Base-by-base conservation (phyloP, 2,797 vertebrate genomes). In the Tokudaia muenninki region DNA sequence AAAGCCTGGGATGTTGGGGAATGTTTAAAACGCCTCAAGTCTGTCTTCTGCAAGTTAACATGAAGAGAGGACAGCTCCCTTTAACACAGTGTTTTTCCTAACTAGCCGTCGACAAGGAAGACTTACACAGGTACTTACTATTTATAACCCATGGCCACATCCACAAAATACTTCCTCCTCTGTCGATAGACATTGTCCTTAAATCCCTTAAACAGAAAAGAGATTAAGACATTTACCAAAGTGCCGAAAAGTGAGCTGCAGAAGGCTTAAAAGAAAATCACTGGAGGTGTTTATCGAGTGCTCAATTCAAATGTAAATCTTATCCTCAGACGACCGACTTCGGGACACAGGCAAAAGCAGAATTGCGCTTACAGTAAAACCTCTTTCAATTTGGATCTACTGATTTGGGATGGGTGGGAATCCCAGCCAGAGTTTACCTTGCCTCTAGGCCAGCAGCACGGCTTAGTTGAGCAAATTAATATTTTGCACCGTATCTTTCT, bases 91-190 rank as follows among this genome's bases (percentile, higher is more conserved):
- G 92, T 95, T 97, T 95, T 94, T 96, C 82, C 97, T 93, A 97
- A 96, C 92, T 94, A 81, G 50, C 91, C 97, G 97, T 92, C 74
- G 96, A 87, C 93, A 82, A 95, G 83, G 78, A 98, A 98, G 87
- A 98, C 93, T 96, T 97, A 98, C 55, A 87, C 75, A 87, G 90
- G 96, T 98, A 99, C 99, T 99, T 98, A 99, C 99, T 99, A 99
- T 98, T 99, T 99, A 98, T 99, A 99, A 97, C 98, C 99, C 99
- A 99, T 99, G 98, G 99, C 99, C 97, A 99, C 98, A 95, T 99
- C 99, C 98, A 99, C 99, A 98, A 99, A 99, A 98, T 99, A 99
- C 97, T 99, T 99, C 98, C 99, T 99, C 98, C 99, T 99, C 98
- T 99, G 99, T n/a, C 99, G 99, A 98, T 99, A 99, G 94, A 99